Conservation (phyloP, 2,113 vertebrate genomes). For the Thunnus maccoyii region DNA sequence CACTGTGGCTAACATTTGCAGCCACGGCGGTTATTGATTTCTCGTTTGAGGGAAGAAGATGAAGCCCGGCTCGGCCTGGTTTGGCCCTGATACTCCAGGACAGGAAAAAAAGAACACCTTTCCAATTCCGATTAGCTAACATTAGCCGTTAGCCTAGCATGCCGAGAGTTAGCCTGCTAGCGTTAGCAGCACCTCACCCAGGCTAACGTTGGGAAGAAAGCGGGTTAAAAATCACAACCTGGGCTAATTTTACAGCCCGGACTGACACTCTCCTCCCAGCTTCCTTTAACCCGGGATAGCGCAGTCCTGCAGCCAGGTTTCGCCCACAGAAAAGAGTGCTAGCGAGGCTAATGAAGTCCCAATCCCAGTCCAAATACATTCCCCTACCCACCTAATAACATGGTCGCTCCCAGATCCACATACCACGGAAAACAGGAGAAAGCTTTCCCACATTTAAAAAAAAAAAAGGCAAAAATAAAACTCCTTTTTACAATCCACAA, state of each 20-base stretch:
- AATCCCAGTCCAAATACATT: conserved; percentile 73
- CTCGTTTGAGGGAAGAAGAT: conserved; percentile 2
- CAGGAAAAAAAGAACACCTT: conserved; percentile 29
- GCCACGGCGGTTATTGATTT: not conserved
- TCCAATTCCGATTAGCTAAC: conserved; percentile 53
- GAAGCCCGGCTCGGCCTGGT: conserved; percentile 35
- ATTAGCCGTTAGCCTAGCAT: conserved; percentile 72
- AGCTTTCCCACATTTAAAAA: conserved; percentile 74
- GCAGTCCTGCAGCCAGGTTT: not conserved
- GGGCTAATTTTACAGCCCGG: not conserved
- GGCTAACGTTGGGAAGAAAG: conserved; percentile 7
- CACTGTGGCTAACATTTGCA: not conserved
- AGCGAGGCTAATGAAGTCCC: conserved; percentile 46
- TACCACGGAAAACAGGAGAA: conserved; percentile 80
- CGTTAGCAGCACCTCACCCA: conserved; percentile 40
- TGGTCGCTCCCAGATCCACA: conserved; percentile 88
- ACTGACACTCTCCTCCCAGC: not conserved
- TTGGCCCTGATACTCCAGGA: conserved; percentile 32
- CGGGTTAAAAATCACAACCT: conserved; percentile 15
- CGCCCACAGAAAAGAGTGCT: not conserved
- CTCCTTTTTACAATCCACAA: conserved; percentile 35
- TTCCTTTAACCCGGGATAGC: not conserved
- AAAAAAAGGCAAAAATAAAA: conserved; percentile 19
- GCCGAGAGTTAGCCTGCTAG: conserved; percentile 60
- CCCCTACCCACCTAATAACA: conserved; percentile 88